Base-by-base conservation (phyloP, 2,888 invertebrate genomes). In the Theretra japonica region DNA sequence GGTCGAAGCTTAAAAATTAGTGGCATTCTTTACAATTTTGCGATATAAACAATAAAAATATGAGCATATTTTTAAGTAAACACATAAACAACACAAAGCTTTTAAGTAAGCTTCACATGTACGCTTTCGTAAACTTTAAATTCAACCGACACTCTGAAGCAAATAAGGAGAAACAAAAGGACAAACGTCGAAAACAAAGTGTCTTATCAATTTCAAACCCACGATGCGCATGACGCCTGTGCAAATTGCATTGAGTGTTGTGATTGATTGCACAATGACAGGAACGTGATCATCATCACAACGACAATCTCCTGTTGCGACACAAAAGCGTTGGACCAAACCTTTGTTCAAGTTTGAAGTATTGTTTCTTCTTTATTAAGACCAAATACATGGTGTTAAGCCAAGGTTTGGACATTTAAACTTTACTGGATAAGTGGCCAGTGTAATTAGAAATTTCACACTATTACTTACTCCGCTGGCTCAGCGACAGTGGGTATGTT, bases 241-340 rank as follows among this genome's bases (percentile, higher is more conserved):
- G 65, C 23, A 48, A 65, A 65, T 65, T 48, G 48, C 65, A 48
- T 65, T 41, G 65, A 65, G 41, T 65, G 41, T 65, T 65, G 23
- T 65, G 65, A 65, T 65, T 23, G 65, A 65, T 65, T 65, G 48
- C 65, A 65, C 65, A 65, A 65, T 65, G 48, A 48, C 21, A 41
- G 19, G 62, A 23, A 65, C 65, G 65, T 65, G 65, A 65, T 65
- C 21, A 65, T 48, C 65, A 65, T 65, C 23, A 17, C 23, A 65
- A 65, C 41, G 41, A 65, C 21, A 65, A 65, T 17, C 60, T 30
- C n/a, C 65, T 65, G 23, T 48, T 25, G 23, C 48, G 15, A 48
- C 15, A 60, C 30, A 65, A 23, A 41, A 53, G 6, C 53, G 2
- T 33, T 33, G 30, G n/a, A 21, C 11, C 41, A 59, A 41, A 65